Evolutionary conservation across 1,140 invertebrate genomes (phyloP), one percentile per base, ranked within the genome.

Genomic region (Cotesia typhae): DNA sequence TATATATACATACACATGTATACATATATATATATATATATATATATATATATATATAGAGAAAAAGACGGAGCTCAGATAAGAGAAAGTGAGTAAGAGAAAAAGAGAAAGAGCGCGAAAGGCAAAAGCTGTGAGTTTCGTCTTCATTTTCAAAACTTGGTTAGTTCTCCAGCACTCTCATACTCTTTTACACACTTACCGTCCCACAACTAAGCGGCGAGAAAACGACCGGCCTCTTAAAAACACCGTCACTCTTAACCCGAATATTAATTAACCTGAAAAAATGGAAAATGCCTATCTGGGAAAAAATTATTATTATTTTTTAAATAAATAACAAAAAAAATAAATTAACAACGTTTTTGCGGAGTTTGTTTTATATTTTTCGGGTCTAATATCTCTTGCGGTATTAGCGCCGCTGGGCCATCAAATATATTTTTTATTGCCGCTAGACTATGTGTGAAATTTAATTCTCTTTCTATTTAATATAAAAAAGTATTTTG

Each of bases 311-410:
- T 28, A 28, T 28, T 28, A 28, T 28, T 28, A 47, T 47, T 47
- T 47, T 47, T 9, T 47, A 47, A 47, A 47, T 9, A 28, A 12
- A 9, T 4, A 9, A 61, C 4, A 61, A 61, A 61, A 41, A 63
- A 38, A 36, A 14, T 28, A 59, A 38, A 70, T 64, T 70, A 70
- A 70, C 37, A 70, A 70, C 59, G 55, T 70, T 70, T 70, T 64
- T 51, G 28, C 60, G 6, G 35, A 28, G 63, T 9, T 38, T 63
- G 37, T 7, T 7, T 9, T 37, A n/a, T 63, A n/a, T 41, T 41
- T 17, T 38, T 6, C 6, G 35, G n/a, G 14, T 28, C 28, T 28
- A 28, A 12, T 17, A 35, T 17, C 9, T 63, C 37, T 37, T 2
- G 35, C 12, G 10, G 60, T 36, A 63, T 38, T 9, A 28, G 3